Conservation (phyloP, 2,797 vertebrate genomes). For the Catharus ustulatus region DNA sequence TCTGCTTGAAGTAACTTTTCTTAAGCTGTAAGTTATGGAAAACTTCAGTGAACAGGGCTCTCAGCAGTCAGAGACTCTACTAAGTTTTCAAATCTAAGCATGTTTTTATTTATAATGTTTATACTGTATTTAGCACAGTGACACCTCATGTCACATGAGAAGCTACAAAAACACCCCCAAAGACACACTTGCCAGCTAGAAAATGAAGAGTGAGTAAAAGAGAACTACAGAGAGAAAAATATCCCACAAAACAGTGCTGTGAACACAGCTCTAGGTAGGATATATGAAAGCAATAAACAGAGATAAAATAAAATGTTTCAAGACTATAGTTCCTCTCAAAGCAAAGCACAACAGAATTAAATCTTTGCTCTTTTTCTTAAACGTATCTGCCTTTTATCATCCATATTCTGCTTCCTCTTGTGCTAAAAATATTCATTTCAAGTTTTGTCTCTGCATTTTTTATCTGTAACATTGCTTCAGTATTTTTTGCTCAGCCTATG, state of each 20-base stretch:
- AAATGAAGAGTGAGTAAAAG: not conserved
- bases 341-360: not conserved
- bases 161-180: not conserved
- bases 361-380: not conserved
- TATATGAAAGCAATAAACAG: not conserved
- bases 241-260: not conserved
- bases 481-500: not conserved
- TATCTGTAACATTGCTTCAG: not conserved
- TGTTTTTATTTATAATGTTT: not conserved
- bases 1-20: not conserved
- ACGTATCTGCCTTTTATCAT: not conserved
- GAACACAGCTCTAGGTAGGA: not conserved
- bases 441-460: constrained; percentile 6
- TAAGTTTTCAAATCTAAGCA: not conserved
- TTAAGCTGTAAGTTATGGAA: not conserved
- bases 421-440: not conserved
- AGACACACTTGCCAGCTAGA: not conserved
- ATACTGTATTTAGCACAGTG: not conserved
- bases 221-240: not conserved
- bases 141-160: not conserved
- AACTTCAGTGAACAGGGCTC: not conserved
- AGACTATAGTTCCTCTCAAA: not conserved
- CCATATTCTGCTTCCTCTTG: not conserved
- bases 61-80: not conserved
- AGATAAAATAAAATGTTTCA: not conserved